These are phyloP conservation scores for Diadophis punctatus DNA, from an alignment of 2,113 vertebrate species.

Conservation along the genomic window DNA sequence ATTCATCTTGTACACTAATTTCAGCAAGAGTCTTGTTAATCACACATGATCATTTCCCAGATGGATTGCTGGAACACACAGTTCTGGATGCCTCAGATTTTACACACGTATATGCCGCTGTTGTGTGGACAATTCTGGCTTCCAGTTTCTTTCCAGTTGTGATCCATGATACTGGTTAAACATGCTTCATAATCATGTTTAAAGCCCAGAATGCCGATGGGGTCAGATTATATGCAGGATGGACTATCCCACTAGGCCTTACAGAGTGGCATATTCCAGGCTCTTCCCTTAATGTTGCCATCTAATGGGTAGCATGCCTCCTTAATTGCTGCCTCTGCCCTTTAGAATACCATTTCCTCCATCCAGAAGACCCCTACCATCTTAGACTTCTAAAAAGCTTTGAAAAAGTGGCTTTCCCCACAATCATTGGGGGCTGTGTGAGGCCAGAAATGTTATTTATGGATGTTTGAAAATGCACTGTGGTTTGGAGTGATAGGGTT, in stretches of 20 bases:
- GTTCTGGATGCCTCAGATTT: neutral
- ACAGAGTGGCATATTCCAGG: neutral
- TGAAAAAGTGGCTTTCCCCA: neutral
- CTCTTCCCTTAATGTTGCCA: neutral
- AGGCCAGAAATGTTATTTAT: neutral
- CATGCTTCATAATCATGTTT: neutral
- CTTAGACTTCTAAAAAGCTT: neutral
- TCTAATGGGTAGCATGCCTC: neutral
- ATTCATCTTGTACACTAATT: neutral
- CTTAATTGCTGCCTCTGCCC: neutral
- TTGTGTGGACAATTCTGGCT: neutral
- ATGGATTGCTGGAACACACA: neutral
- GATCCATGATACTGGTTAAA: neutral
- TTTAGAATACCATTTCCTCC: neutral
- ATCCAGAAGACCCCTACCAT: neutral
- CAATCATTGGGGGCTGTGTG: neutral
- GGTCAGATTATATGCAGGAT: neutral
- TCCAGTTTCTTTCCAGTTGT: neutral
- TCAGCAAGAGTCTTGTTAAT: neutral
- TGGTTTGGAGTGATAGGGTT: neutral
- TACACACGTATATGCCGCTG: neutral
- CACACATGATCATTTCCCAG: neutral
- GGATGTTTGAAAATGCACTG: neutral
- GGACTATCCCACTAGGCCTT: neutral
- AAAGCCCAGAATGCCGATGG: neutral